These are phyloP conservation scores for Hormaphis cornu DNA, from an alignment of 1,140 invertebrate species.

Conservation along the genomic window DNA sequence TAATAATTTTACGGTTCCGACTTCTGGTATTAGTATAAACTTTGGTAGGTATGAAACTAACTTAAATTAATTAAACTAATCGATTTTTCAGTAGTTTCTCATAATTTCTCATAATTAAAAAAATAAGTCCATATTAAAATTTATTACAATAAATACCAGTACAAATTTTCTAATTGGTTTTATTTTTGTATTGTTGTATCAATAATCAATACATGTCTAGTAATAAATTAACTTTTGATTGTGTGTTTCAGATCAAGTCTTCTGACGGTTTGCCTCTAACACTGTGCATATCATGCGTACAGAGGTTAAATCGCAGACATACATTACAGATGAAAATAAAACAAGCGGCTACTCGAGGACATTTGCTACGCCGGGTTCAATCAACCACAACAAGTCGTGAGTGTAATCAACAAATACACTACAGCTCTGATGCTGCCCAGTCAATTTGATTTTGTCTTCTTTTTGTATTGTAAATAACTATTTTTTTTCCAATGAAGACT, in stretches of 20 bases:
- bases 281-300: slow-evolving; percentile 27
- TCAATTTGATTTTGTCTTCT: slow-evolving; percentile 27
- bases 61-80: no score
- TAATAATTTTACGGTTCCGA: no score
- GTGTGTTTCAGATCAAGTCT: slow-evolving; percentile 27
- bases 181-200: no score
- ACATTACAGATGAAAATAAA: slow-evolving; percentile 21
- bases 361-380: not conserved
- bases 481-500: slow-evolving; percentile 30
- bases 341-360: not conserved
- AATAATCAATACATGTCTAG: no score
- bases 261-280: slow-evolving; percentile 25
- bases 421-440: not conserved
- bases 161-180: no score
- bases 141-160: no score
- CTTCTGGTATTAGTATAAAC: no score
- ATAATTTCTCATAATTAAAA: no score
- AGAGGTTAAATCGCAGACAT: slow-evolving; percentile 24
- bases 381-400: no score
- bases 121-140: no score
- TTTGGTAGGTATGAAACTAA: no score
- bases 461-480: slow-evolving; percentile 25
- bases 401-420: not conserved
- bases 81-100: no score
- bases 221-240: not conserved